Conservation (phyloP, 2,797 vertebrate species). For the Muraenolepis orangiensis region DNA sequence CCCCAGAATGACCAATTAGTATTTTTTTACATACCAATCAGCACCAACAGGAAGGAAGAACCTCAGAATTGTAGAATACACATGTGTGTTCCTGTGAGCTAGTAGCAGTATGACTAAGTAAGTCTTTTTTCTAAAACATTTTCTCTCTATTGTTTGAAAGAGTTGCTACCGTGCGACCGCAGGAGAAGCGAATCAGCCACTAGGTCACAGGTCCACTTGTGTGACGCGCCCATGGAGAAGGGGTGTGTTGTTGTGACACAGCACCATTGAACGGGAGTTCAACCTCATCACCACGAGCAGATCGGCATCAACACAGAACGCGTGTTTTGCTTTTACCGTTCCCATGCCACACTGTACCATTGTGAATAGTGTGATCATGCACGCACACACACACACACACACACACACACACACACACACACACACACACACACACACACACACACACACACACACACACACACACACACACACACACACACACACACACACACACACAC, state of each 20-base stretch:
- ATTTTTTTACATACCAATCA: background rate
- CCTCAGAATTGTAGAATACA: constrained; percentile 7
- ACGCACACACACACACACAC: background rate
- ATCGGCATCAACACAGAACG: background rate
- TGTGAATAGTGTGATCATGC: background rate
- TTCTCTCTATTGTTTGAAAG: background rate
- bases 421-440: background rate
- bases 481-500: background rate
- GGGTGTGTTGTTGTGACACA: background rate
- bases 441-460: background rate
- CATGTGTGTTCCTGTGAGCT: background rate
- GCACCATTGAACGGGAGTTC: background rate
- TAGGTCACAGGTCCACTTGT: background rate
- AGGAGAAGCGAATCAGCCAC: background rate
- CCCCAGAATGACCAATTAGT: background rate
- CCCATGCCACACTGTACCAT: no score
- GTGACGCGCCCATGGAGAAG: background rate
- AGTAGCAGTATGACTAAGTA: no score
- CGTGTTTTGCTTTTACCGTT: no score
- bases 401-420: background rate
- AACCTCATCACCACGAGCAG: no score
- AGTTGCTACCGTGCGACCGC: background rate
- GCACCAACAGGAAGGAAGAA: background rate
- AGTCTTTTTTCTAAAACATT: no score
- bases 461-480: background rate